Base-by-base conservation (phyloP, 2,888 invertebrate genomes). In the Diplolepis rosae region DNA sequence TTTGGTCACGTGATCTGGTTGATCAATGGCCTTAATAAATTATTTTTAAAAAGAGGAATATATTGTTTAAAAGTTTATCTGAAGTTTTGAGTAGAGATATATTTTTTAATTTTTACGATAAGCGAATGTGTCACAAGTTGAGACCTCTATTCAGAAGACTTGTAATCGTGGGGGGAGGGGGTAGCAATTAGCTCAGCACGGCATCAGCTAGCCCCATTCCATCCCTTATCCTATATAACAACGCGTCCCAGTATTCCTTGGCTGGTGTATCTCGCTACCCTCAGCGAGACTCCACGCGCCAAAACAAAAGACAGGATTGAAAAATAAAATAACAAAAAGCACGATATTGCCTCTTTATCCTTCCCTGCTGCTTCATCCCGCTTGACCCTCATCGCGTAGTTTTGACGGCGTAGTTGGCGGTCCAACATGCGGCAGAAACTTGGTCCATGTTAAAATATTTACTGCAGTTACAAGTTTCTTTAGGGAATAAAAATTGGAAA, bases 131-230 rank as follows among this genome's bases (percentile, higher is more conserved):
- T 61, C 39, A 24, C 28, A 39, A 18, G 80, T 83, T 81, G 82
- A 82, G 80, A 76, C 77, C 79, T 77, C 71, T 73, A 75, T 80
- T 77, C 74, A 74, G 65, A 78, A 91, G 91, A 90, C 91, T 91
- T 78, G 79, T 84, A 84, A 85, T 83, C 78, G 81, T 72, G 78
- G 79, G 88, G 87, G 86, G 77, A 77, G 79, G 88, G 87, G 86
- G 77, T 81, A 78, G 85, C 85, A 85, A 86, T 86, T 84, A 85
- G 84, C 81, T 82, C 75, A 71, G 78, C 76, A 76, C 79, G 77
- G 79, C 79, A 80, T 82, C 79, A 79, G 75, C 80, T 74, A 67
- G 71, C 77, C 70, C 56, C 42, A 54, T 67, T 51, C 30, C 39
- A 56, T 61, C 69, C 70, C 71, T 73, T 75, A 76, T 72, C 72